Evolutionary conservation across 2,797 vertebrate genomes (phyloP).

Genomic region (Paratrypauchen microcephalus): DNA sequence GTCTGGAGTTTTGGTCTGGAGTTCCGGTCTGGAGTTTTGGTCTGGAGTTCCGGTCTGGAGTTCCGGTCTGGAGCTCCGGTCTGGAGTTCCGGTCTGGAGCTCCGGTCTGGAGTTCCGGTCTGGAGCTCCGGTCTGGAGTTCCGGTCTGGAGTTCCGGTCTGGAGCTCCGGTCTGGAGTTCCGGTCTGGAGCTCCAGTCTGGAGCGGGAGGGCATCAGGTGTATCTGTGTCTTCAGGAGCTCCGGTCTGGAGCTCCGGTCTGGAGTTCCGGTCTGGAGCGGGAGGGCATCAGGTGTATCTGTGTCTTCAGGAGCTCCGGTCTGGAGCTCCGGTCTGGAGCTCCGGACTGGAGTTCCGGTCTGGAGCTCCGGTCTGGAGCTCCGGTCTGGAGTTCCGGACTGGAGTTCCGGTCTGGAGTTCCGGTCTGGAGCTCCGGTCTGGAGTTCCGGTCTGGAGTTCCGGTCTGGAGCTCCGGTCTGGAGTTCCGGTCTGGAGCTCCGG

Average conservation of each 20-base stretch:
- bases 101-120: constrained; percentile 68
- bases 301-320: constrained; percentile 82
- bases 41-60: constrained; percentile 79
- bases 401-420: constrained; percentile 78
- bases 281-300: too few relatives aligned
- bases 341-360: constrained; percentile 86
- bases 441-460: constrained; percentile 76
- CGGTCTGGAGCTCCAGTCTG: too few relatives aligned
- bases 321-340: constrained; percentile 73
- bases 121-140: constrained; percentile 89
- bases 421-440: constrained; percentile 77
- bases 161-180: constrained; percentile 81
- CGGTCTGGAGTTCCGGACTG: constrained; percentile 79
- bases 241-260: constrained; percentile 73
- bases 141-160: constrained; percentile 72
- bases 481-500: constrained; percentile 81
- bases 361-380: constrained; percentile 82
- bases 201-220: too few relatives aligned
- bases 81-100: constrained; percentile 76
- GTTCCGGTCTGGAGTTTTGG: constrained; percentile 72
- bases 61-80: constrained; percentile 82
- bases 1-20: too few relatives aligned
- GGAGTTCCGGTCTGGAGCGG: too few relatives aligned
- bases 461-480: constrained; percentile 83
- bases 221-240: constrained; percentile 76